Evolutionary conservation across 2,113 vertebrate species (phyloP).

Genomic region (Tursiops truncatus): DNA sequence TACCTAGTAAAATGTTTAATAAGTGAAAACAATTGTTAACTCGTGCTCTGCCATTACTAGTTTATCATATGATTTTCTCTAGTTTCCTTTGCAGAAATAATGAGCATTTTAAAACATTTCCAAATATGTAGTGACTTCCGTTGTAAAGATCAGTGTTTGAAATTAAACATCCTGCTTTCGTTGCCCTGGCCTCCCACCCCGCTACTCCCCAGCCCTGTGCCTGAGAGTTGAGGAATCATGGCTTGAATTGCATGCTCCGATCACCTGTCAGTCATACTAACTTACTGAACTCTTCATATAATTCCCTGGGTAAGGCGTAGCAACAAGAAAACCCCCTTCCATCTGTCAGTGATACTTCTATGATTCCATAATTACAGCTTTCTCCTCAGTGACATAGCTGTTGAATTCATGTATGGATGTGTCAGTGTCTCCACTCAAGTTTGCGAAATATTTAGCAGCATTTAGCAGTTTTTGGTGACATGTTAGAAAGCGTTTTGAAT

Average conservation of each 20-base stretch:
- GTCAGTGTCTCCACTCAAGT: conserved; percentile 53
- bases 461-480: conserved; percentile 59
- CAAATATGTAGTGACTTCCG: neutral
- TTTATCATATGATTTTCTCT: neutral
- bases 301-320: conserved; percentile 25
- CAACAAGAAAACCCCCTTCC: conserved; percentile 3
- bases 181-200: too few relatives aligned
- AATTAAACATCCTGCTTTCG: neutral
- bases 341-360: conserved; percentile 46
- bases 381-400: conserved; percentile 32
- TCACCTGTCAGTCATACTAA: neutral
- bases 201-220: neutral
- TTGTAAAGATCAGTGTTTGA: neutral
- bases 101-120: neutral
- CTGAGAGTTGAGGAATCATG: neutral
- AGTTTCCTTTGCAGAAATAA: neutral
- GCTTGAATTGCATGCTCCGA: neutral
- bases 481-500: conserved; percentile 61
- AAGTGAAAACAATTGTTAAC: neutral
- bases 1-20: neutral
- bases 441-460: conserved; percentile 49
- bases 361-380: conserved; percentile 62
- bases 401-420: conserved; percentile 38
- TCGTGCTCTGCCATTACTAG: neutral
- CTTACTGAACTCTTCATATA: neutral